phyloP scores from a whole-genome alignment of 2,113 vertebrate species.

The Ciconia maguari region DNA sequence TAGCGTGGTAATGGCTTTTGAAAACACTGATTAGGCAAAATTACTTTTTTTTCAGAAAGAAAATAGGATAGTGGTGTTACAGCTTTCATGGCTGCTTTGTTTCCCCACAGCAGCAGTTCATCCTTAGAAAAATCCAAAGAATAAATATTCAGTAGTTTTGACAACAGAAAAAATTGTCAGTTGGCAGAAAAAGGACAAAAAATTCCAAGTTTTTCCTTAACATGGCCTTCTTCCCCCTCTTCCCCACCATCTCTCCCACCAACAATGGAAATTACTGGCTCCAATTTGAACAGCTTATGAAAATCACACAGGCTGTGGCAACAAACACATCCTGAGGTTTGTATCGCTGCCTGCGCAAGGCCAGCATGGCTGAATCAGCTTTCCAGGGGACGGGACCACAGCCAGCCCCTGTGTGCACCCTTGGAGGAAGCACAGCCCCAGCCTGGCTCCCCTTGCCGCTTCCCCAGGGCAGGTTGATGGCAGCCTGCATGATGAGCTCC shows the following conservation, averaged over 20 bases:
- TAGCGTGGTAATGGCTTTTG: background rate
- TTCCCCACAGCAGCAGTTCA: background rate
- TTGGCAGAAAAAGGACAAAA: background rate
- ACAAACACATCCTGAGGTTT: constrained; percentile 3
- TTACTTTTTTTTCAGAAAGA: background rate
- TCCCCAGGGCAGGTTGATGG: background rate
- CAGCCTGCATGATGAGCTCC: background rate
- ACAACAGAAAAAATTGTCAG: background rate
- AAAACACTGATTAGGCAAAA: background rate
- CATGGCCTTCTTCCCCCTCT: background rate
- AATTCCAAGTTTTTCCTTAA: background rate
- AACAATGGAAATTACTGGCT: background rate
- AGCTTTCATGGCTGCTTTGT: background rate
- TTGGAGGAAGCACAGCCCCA: background rate
- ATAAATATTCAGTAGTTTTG: background rate
- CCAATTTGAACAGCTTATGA: background rate
- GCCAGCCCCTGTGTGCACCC: background rate
- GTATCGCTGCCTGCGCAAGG: background rate
- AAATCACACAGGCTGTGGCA: background rate
- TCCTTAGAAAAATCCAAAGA: background rate
- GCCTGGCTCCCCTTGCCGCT: background rate
- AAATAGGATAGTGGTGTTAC: background rate
- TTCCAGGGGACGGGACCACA: background rate
- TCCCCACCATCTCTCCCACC: background rate
- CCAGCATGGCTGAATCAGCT: background rate